Percentiles rank a stretch among this genome's conserved stretches.
phyloP scores from a whole-genome alignment of 2,113 vertebrate genomes.

The Dicentrarchus labrax region DNA sequence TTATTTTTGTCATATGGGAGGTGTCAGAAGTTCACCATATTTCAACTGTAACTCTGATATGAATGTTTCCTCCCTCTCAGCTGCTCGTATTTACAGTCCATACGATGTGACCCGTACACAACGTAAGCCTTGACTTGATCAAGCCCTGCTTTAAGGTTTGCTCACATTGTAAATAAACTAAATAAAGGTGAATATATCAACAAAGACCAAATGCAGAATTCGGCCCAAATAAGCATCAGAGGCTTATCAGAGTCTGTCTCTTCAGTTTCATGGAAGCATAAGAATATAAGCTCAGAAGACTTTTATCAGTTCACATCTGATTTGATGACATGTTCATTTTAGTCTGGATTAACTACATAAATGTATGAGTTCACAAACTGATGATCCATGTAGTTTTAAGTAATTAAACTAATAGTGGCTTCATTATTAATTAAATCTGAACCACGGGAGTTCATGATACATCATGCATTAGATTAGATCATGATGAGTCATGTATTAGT shows the following conservation, averaged over 20 bases:
- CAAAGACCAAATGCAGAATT: too few relatives aligned
- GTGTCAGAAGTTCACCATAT: background rate
- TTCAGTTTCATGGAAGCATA: background rate
- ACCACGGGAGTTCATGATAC: slow-evolving; percentile 29
- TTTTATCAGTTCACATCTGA: background rate
- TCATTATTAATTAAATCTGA: slow-evolving; percentile 38
- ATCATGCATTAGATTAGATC: slow-evolving; percentile 41
- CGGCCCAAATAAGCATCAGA: background rate
- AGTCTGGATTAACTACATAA: slow-evolving; percentile 9
- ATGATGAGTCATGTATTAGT: slow-evolving; percentile 39
- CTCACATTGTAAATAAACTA: background rate
- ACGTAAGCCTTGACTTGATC: background rate
- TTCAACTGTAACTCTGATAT: background rate
- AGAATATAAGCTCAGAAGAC: background rate
- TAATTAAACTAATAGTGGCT: slow-evolving; percentile 15
- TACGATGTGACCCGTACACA: background rate
- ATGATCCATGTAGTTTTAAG: slow-evolving; percentile 36
- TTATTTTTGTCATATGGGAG: background rate
- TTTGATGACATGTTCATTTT: slow-evolving; percentile 1
- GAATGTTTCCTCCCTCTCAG: background rate
- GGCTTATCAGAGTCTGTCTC: slow-evolving; percentile 6
- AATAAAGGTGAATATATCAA: too few relatives aligned
- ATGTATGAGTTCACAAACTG: slow-evolving; percentile 27
- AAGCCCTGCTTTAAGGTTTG: background rate
- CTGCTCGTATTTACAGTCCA: background rate